Percentiles rank a stretch among this genome's conserved stretches.
Conservation (phyloP, 2,113 vertebrate genomes). For the Marmota flaviventris region DNA sequence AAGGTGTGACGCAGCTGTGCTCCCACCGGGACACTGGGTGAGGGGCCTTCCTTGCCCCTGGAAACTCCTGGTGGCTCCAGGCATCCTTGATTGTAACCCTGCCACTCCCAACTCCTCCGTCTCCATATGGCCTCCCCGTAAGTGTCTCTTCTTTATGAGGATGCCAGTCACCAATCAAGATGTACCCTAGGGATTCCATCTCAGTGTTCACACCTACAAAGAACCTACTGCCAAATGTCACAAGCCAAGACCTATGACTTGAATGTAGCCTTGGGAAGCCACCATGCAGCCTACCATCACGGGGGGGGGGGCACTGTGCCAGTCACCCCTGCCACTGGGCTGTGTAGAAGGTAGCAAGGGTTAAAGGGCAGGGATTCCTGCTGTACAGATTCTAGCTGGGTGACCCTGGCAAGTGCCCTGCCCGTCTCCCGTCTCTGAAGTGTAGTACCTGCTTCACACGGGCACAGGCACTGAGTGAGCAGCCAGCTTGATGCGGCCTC, state of each 20-base stretch:
- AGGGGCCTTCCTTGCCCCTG: not conserved
- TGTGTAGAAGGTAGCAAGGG: too few relatives aligned
- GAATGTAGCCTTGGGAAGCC: not conserved
- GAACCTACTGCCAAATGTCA: not conserved
- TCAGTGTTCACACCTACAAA: not conserved
- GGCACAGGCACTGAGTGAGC: not conserved
- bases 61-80: not conserved
- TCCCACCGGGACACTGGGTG: fast-evolving
- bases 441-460: too few relatives aligned
- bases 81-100: not conserved
- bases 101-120: too few relatives aligned
- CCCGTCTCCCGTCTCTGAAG: not conserved
- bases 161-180: not conserved
- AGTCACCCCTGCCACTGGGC: too few relatives aligned
- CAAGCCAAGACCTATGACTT: not conserved
- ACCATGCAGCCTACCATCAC: too few relatives aligned
- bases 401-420: not conserved
- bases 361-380: not conserved
- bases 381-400: not conserved
- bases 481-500: too few relatives aligned
- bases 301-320: not conserved
- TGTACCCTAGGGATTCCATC: not conserved
- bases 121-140: too few relatives aligned
- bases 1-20: not conserved
- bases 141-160: not conserved